A percentile compares a stretch with the other conserved stretches of the same genome.
phyloP scores from a whole-genome alignment of 2,113 vertebrate genomes.

The Cyanocitta stelleri region DNA sequence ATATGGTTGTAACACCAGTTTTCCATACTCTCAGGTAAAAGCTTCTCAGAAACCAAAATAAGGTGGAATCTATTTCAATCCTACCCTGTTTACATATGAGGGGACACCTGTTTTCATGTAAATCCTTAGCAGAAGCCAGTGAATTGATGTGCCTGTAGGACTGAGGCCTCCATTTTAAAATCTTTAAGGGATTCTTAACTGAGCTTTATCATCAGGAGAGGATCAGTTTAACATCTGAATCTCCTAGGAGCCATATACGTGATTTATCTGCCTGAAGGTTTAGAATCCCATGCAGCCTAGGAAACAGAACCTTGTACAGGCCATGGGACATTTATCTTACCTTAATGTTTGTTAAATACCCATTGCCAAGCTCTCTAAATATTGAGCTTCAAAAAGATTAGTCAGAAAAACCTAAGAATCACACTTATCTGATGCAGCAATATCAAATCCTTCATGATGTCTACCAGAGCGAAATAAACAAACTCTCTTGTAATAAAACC shows the following conservation, averaged over 20 bases:
- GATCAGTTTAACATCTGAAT: not conserved
- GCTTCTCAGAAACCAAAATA: not conserved
- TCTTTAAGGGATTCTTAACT: not conserved
- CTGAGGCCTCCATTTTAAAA: not conserved
- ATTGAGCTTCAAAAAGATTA: not conserved
- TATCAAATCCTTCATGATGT: not conserved
- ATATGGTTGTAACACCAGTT: not conserved
- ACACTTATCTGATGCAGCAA: not conserved
- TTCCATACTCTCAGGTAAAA: not conserved
- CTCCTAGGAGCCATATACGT: not conserved
- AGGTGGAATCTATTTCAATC: not conserved
- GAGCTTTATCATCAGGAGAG: not conserved
- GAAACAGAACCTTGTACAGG: not conserved
- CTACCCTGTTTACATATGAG: not conserved
- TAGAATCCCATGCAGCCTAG: not conserved
- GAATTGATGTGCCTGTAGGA: not conserved
- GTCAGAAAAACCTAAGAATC: not conserved
- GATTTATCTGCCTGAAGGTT: slow-evolving; percentile 5
- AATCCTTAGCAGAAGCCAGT: not conserved
- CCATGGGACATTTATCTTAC: not conserved
- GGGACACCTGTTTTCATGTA: not conserved
- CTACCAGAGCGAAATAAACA: not conserved
- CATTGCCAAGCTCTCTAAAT: not conserved
- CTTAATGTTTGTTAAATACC: not conserved
- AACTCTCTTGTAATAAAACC: not conserved